phyloP scores from a whole-genome alignment of 2,888 invertebrate species.

The Nasonovia ribisnigri region DNA sequence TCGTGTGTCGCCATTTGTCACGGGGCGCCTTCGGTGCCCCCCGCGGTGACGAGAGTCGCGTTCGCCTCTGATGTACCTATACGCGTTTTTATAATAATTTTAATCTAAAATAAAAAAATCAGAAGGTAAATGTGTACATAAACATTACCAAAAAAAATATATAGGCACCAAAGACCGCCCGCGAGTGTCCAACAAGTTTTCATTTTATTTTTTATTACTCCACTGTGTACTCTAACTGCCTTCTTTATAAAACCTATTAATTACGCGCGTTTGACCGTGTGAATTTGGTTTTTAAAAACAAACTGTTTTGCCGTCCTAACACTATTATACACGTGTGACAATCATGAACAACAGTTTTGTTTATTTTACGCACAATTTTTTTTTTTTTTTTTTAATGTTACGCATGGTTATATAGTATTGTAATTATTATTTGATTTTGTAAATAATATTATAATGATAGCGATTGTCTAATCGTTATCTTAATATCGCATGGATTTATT shows the following conservation, averaged over 20 bases:
- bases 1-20: conserved; percentile 63
- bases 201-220: not conserved
- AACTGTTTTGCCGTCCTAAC: conserved; percentile 35
- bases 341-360: conserved; percentile 5
- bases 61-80: conserved; percentile 40
- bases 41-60: conserved; percentile 43
- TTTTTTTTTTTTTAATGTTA: not conserved
- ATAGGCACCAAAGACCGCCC: conserved; percentile 55
- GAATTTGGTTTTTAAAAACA: conserved; percentile 29
- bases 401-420: not conserved
- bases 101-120: conserved; percentile 45
- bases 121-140: conserved; percentile 42
- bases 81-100: conserved; percentile 48
- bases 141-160: conserved; percentile 43
- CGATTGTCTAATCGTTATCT: not conserved
- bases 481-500: not conserved
- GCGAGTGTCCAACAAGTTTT: conserved; percentile 57
- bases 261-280: conserved; percentile 35
- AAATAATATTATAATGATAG: not conserved
- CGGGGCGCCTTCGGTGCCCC: conserved; percentile 51
- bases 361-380: not conserved
- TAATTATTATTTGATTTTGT: not conserved
- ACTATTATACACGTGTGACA: conserved; percentile 19
- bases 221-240: not conserved
- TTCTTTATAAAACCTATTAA: conserved; percentile 52